Conservation (phyloP, 2,888 invertebrate species). For the Drosophila mimica region DNA sequence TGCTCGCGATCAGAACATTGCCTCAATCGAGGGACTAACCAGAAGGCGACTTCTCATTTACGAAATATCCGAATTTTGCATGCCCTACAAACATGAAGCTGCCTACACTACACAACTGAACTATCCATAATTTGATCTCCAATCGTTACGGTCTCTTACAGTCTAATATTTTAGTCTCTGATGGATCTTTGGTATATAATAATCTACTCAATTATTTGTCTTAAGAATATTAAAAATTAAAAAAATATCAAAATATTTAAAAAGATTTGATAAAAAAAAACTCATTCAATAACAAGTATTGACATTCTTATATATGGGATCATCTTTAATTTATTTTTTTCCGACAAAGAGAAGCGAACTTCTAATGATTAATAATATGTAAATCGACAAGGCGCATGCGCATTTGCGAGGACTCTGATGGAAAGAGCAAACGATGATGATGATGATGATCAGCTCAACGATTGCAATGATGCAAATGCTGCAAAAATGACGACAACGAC, state of each 20-base stretch:
- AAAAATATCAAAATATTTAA: background rate
- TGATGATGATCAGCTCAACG: constrained; percentile 39
- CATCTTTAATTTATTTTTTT: background rate
- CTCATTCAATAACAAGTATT: too few relatives aligned
- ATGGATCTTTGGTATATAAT: background rate
- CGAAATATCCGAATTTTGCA: constrained; percentile 19
- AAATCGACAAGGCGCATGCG: too few relatives aligned
- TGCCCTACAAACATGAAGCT: constrained; percentile 17
- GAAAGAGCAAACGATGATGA: constrained; percentile 40
- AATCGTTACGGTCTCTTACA: background rate
- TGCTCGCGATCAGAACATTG: constrained; percentile 70
- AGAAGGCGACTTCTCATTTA: constrained; percentile 9
- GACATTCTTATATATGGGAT: too few relatives aligned
- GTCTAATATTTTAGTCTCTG: background rate
- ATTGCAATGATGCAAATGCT: constrained; percentile 67
- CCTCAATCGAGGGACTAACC: constrained; percentile 60
- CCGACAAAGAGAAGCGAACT: background rate
- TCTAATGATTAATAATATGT: background rate
- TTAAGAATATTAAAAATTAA: background rate
- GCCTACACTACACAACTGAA: background rate
- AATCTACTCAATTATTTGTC: background rate
- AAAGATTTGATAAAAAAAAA: background rate
- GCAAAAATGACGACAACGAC: constrained; percentile 50
- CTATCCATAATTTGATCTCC: background rate
- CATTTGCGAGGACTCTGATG: constrained; percentile 15